Conservation (phyloP, 2,797 vertebrate genomes). For the Falco berigora region DNA sequence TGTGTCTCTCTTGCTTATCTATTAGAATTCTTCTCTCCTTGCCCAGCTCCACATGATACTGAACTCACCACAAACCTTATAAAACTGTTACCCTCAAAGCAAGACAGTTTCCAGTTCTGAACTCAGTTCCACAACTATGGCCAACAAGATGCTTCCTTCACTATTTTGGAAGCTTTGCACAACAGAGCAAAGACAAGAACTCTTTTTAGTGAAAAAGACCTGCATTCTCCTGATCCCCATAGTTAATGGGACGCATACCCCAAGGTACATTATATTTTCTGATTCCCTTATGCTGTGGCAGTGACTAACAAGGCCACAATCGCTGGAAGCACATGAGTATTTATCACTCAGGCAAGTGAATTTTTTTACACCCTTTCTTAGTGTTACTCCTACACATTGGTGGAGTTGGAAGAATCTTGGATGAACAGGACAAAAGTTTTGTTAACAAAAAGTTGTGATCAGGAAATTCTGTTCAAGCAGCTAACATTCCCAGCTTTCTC, state of each 20-base stretch:
- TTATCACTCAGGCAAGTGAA: background rate
- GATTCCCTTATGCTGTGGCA: background rate
- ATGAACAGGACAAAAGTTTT: background rate
- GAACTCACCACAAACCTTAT: background rate
- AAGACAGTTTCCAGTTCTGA: background rate
- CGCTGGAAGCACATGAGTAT: background rate
- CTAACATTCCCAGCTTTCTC: background rate
- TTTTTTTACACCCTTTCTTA: background rate
- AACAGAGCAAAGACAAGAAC: background rate
- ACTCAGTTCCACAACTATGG: background rate
- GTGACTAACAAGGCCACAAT: background rate
- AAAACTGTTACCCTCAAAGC: background rate
- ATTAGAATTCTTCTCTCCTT: background rate
- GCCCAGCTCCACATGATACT: background rate
- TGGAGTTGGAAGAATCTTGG: background rate
- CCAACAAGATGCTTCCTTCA: background rate
- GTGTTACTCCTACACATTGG: background rate
- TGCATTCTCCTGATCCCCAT: background rate
- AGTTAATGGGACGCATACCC: background rate
- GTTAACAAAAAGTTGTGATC: background rate
- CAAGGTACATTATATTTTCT: background rate
- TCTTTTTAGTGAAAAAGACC: background rate
- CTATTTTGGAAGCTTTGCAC: background rate
- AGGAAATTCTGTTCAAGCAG: background rate
- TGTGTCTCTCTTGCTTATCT: background rate